Percentiles rank a stretch among this genome's conserved stretches.
Conservation (phyloP, 2,888 invertebrate genomes). For the Epirrita christyi region DNA sequence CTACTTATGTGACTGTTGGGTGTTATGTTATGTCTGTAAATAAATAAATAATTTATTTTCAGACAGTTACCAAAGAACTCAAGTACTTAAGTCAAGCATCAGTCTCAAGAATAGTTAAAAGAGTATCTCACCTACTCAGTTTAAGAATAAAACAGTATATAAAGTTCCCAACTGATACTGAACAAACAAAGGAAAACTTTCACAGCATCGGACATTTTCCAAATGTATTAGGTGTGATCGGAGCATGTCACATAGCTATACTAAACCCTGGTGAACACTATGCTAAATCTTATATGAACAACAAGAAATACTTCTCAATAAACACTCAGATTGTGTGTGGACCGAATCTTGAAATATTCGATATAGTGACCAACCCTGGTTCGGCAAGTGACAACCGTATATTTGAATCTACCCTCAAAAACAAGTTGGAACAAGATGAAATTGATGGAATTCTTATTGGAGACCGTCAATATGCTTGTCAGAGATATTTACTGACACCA, state of each 20-base stretch:
- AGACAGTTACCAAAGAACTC: not conserved
- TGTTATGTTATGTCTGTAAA: no score
- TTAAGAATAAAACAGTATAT: not conserved
- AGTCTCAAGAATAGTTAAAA: not conserved
- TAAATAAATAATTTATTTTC: not conserved
- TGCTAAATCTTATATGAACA: not conserved
- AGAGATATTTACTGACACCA: not conserved
- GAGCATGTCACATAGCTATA: not conserved
- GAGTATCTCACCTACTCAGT: not conserved
- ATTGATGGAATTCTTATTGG: not conserved
- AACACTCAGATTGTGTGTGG: not conserved
- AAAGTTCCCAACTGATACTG: not conserved
- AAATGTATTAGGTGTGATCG: not conserved
- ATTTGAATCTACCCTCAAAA: not conserved
- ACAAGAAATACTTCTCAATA: not conserved
- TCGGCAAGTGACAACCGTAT: not conserved
- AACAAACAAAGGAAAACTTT: not conserved
- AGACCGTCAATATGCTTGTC: not conserved
- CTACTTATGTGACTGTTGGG: no score
- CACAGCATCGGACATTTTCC: no score
- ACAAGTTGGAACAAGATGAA: not conserved
- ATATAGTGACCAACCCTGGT: not conserved
- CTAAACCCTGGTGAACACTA: not conserved
- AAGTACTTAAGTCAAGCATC: not conserved
- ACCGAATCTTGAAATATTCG: not conserved